Evolutionary conservation across 2,113 vertebrate species (phyloP).

Genomic region (Coregonus clupeaformis): DNA sequence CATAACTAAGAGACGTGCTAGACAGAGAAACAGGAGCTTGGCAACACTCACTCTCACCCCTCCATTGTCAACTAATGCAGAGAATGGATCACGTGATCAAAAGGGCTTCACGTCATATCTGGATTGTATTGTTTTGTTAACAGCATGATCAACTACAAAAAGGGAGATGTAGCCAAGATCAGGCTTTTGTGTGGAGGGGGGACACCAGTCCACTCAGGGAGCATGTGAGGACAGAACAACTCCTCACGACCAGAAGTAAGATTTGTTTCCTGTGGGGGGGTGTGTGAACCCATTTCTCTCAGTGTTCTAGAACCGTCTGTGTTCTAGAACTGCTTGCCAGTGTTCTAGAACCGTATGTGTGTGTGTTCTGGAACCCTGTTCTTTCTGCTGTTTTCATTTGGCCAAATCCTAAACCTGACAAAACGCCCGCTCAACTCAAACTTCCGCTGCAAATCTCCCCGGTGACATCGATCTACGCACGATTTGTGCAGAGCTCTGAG

Average conservation of each 20-base stretch:
- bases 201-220: conserved; percentile 68
- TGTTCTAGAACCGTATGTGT: too few species aligned
- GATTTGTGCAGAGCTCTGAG: conserved; percentile 29
- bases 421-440: conserved; percentile 11
- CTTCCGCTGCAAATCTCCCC: conserved; percentile 3
- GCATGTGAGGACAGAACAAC: conserved; percentile 70
- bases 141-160: neutral
- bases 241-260: conserved; percentile 59
- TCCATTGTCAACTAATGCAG: conserved; percentile 17
- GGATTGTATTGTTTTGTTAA: neutral
- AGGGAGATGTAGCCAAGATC: neutral
- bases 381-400: too few species aligned
- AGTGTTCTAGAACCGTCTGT: neutral
- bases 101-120: too few species aligned
- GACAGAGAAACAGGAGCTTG: neutral
- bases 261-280: conserved; percentile 82
- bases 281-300: conserved; percentile 21
- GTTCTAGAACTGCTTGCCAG: too few species aligned
- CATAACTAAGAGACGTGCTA: too few species aligned
- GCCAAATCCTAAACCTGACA: conserved; percentile 42
- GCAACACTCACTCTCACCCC: conserved; percentile 12
- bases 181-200: conserved; percentile 23
- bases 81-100: neutral
- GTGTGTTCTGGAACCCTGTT: too few species aligned
- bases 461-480: neutral